Evolutionary conservation across 2,797 vertebrate species (phyloP), one percentile per base, ranked within the genome.

Genomic region (Diceros bicornis): DNA sequence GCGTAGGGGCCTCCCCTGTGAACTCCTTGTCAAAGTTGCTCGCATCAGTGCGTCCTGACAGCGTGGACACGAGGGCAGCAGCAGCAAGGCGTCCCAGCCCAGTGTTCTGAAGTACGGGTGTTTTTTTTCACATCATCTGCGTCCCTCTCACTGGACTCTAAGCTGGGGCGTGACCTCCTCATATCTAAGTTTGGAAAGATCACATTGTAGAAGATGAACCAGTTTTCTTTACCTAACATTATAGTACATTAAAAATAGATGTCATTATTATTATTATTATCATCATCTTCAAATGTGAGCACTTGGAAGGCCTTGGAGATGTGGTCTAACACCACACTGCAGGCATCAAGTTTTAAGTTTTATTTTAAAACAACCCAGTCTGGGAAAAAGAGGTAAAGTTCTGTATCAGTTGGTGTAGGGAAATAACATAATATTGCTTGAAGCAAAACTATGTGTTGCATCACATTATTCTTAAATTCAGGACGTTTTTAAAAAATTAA

Each of bases 21-120:
- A 66, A 66, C 34, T 86, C 21, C 29, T 13, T 52, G 52, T 47
- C 7, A 17, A 66, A 75, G 10, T 12, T 50, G 78, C 77, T 75
- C 27, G 11, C 37, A 29, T 44, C 47, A 0, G 2, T 47, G 6
- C 0, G 0, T 37, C 27, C 41, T 25, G 7, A n/a, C 4, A 32
- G 25, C 0, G 7, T 37, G 41, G 29, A 6, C 12, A 12, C 11
- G 34, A 50, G 14, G n/a, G 16, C 9, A n/a, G 52, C 5, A 2
- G 11, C 61, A 57, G 11, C 23, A 17, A n/a, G 44, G 21, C 3
- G 7, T 34, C 62, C 72, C 41, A 86, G 41, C 16, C 32, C 29
- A 16, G 16, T 52, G 34, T 78, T 41, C 12, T 20, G 27, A 62
- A 11, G 34, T 59, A 84, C 41, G 52, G 41, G 9, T 37, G 16